phyloP scores from a whole-genome alignment of 2,113 vertebrate genomes.

The Archocentrus centrarchus region DNA sequence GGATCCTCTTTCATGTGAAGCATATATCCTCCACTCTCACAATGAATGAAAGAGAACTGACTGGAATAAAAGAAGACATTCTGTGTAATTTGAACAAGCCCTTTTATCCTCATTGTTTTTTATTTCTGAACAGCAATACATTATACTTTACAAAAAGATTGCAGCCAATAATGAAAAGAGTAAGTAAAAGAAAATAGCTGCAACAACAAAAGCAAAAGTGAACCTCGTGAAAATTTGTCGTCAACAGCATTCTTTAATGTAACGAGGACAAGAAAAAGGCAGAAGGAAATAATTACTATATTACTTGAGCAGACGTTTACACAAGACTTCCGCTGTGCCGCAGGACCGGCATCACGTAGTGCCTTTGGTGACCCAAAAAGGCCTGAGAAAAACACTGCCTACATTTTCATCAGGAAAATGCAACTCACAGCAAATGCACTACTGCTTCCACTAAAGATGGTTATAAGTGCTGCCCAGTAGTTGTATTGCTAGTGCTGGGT shows the following conservation, averaged over 20 bases:
- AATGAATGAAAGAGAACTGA: not conserved
- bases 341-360: slow-evolving; percentile 13
- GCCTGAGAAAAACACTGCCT: slow-evolving; percentile 5
- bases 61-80: not conserved
- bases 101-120: not conserved
- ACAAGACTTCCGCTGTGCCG: slow-evolving; percentile 30
- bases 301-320: slow-evolving; percentile 38
- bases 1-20: not conserved
- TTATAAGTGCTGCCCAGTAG: not conserved
- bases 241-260: slow-evolving; percentile 30
- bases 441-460: not conserved
- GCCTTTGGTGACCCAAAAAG: slow-evolving; percentile 38
- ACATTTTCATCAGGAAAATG: slow-evolving; percentile 5
- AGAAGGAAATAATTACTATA: slow-evolving; percentile 60
- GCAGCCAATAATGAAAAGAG: slow-evolving; percentile 2
- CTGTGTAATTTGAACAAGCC: not conserved
- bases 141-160: not conserved
- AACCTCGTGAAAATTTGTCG: slow-evolving; percentile 29
- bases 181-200: slow-evolving; percentile 20
- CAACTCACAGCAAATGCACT: not conserved
- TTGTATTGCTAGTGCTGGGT: not conserved
- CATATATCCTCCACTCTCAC: not conserved
- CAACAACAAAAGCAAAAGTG: slow-evolving; percentile 44
- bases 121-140: not conserved
- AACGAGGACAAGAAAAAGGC: slow-evolving; percentile 18